phyloP scores from a whole-genome alignment of 2,888 invertebrate species.

The Schrankia costaestrigalis region DNA sequence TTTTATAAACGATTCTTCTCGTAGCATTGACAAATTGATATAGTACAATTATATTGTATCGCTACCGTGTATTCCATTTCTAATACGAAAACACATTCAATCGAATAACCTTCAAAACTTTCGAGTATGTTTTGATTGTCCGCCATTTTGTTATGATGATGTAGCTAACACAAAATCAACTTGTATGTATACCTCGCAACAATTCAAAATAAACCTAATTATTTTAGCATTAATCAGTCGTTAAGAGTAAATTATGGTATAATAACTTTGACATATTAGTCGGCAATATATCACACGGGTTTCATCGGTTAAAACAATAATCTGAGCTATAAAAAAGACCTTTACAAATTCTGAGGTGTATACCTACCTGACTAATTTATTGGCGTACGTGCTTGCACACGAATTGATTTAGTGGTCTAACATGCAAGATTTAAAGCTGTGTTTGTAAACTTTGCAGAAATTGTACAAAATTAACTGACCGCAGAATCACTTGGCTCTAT shows the following conservation, averaged over 20 bases:
- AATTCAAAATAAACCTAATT: constrained; percentile 37
- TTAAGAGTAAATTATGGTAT: constrained; percentile 42
- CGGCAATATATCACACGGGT: constrained; percentile 20
- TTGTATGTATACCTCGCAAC: constrained; percentile 9
- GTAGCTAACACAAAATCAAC: constrained; percentile 13
- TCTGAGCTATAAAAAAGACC: constrained; percentile 22
- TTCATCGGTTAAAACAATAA: constrained; percentile 38
- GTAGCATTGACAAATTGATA: constrained; percentile 11
- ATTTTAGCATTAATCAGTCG: constrained; percentile 38
- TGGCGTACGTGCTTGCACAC: constrained; percentile 29
- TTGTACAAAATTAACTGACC: constrained; percentile 14
- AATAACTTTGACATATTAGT: constrained; percentile 41
- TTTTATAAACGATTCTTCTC: too few relatives aligned
- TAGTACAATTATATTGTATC: constrained; percentile 18
- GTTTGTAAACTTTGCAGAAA: constrained; percentile 31
- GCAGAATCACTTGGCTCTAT: too few relatives aligned
- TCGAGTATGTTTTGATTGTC: constrained; percentile 24
- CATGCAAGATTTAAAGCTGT: constrained; percentile 37
- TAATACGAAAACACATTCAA: constrained; percentile 17
- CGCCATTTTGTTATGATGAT: constrained; percentile 25
- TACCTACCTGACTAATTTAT: constrained; percentile 43
- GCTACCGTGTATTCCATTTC: constrained; percentile 14
- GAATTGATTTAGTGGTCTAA: constrained; percentile 39
- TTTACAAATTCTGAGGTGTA: constrained; percentile 28
- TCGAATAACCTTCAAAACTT: constrained; percentile 29